phyloP scores from a whole-genome alignment of 2,113 vertebrate species.

The Verasper variegatus region DNA sequence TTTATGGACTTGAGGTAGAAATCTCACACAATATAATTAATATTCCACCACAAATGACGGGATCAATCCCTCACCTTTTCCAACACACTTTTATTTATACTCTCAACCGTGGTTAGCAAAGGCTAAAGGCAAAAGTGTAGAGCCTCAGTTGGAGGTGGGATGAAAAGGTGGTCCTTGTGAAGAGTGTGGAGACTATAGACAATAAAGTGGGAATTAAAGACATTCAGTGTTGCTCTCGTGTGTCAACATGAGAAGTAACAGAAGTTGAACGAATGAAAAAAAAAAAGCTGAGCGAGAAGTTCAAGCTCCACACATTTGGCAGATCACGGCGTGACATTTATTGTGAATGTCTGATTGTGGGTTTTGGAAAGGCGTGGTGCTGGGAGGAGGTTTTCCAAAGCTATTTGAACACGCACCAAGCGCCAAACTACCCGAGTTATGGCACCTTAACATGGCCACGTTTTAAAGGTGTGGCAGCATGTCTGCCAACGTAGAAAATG shows the following conservation, averaged over 20 bases:
- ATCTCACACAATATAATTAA: neutral
- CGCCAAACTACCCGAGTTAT: neutral
- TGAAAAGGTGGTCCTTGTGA: too few relatives aligned
- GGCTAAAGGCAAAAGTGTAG: too few relatives aligned
- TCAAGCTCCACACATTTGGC: neutral
- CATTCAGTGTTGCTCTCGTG: too few relatives aligned
- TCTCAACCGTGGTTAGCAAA: neutral
- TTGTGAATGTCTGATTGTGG: neutral
- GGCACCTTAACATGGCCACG: neutral
- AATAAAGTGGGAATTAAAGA: too few relatives aligned
- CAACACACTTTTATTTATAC: neutral
- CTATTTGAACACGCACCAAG: neutral
- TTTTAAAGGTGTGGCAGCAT: neutral
- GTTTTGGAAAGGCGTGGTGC: neutral
- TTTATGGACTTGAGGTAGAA: slow-evolving; percentile 85
- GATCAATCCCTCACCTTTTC: neutral
- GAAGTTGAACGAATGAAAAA: too few relatives aligned
- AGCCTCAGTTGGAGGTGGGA: too few relatives aligned
- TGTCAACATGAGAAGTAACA: too few relatives aligned
- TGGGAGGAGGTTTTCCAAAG: neutral
- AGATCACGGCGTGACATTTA: neutral
- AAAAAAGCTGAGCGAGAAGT: neutral
- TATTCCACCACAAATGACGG: neutral
- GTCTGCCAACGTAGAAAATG: neutral
- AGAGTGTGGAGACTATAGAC: too few relatives aligned